phyloP scores from a whole-genome alignment of 2,797 vertebrate species.

The Otus scops region DNA sequence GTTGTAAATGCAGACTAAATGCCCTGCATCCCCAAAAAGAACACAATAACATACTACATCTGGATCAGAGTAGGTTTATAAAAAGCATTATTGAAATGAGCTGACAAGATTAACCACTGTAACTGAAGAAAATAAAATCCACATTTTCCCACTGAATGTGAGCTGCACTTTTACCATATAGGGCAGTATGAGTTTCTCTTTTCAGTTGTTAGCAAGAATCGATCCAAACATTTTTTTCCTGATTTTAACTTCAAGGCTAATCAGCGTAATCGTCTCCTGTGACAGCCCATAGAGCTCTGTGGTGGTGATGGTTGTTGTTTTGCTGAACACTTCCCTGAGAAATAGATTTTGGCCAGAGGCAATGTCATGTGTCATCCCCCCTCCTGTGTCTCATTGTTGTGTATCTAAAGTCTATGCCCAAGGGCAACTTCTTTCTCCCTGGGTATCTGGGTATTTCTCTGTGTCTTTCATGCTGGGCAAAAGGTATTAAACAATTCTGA shows the following conservation, averaged over 20 bases:
- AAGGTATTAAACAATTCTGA: slow-evolving; percentile 12
- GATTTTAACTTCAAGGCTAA: slow-evolving; percentile 30
- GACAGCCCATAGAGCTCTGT: background rate
- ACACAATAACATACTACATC: background rate
- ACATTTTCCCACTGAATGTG: slow-evolving; percentile 25
- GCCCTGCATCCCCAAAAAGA: background rate
- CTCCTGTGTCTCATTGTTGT: background rate
- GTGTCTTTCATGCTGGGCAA: background rate
- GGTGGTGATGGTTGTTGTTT: slow-evolving; percentile 15
- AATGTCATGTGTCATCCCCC: background rate
- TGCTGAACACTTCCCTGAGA: slow-evolving; percentile 20
- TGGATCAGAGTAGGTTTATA: slow-evolving; percentile 26
- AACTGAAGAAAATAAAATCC: slow-evolving; percentile 52
- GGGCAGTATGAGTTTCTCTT: background rate
- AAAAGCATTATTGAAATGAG: slow-evolving; percentile 46
- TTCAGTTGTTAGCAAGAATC: background rate
- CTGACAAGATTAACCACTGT: slow-evolving; percentile 19
- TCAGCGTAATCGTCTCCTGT: background rate
- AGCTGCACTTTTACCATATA: slow-evolving; percentile 49
- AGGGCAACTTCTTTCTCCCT: background rate
- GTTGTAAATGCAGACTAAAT: background rate
- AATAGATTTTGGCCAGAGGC: slow-evolving; percentile 39
- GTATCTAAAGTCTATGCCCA: slow-evolving; percentile 6
- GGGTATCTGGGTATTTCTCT: background rate
- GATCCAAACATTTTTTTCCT: background rate